Conservation (phyloP, 2,797 vertebrate species). For the Pangasius mekongensis region DNA sequence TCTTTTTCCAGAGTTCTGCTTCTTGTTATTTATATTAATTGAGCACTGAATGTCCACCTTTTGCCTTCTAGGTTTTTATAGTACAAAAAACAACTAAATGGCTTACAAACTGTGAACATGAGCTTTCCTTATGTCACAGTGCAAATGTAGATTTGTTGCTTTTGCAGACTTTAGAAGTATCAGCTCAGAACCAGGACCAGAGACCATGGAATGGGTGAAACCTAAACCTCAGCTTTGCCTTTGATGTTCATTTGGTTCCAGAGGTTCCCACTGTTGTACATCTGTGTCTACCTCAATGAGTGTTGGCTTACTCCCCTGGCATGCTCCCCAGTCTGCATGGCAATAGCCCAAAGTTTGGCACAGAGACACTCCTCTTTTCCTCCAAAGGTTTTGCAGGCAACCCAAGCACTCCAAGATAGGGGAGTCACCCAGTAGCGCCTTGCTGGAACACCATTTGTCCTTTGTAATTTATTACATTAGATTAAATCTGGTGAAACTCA, state of each 20-base stretch:
- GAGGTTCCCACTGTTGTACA: constrained; percentile 48
- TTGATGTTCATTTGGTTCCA: constrained; percentile 45
- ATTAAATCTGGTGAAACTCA: constrained; percentile 96
- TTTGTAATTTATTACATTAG: constrained; percentile 95
- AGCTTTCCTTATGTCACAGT: not conserved
- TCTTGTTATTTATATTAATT: not conserved
- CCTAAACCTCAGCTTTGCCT: constrained; percentile 36
- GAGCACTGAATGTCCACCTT: not conserved
- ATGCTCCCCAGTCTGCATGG: constrained; percentile 42
- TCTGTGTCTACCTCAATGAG: constrained; percentile 44
- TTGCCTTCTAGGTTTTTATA: not conserved
- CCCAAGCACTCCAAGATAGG: constrained; percentile 27
- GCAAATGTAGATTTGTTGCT: not conserved
- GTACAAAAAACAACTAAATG: not conserved
- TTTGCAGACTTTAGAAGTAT: not conserved
- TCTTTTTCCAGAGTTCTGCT: not conserved
- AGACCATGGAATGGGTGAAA: constrained; percentile 49
- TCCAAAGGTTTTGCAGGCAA: constrained; percentile 22
- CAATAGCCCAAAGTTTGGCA: constrained; percentile 50
- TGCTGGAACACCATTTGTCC: constrained; percentile 75
- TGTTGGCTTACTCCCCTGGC: constrained; percentile 46
- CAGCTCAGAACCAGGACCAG: constrained; percentile 23
- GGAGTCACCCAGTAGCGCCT: constrained; percentile 32
- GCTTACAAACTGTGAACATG: not conserved
- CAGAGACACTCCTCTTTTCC: constrained; percentile 50